phyloP scores from a whole-genome alignment of 2,113 vertebrate genomes.

The Microtus pennsylvanicus region DNA sequence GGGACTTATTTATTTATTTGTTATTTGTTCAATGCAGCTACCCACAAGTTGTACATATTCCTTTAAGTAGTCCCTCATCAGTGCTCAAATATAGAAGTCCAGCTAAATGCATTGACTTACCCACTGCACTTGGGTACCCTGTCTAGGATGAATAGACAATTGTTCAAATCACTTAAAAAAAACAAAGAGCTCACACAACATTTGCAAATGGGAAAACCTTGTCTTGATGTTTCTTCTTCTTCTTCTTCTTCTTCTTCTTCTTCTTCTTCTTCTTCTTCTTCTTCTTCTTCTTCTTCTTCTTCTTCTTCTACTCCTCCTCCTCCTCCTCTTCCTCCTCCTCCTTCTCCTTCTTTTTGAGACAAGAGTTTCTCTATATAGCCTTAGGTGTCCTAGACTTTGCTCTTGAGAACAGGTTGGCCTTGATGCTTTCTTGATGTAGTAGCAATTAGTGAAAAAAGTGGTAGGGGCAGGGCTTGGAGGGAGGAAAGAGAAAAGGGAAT shows the following conservation, averaged over 20 bases:
- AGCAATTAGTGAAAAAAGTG: neutral
- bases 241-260: too few relatives aligned
- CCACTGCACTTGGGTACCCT: neutral
- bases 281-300: too few relatives aligned
- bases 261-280: neutral
- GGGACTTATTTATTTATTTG: neutral
- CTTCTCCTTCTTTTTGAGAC: neutral
- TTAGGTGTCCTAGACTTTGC: neutral
- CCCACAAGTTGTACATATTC: neutral
- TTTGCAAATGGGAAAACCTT: slow-evolving; percentile 60
- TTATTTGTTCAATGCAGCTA: neutral
- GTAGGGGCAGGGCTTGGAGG: neutral
- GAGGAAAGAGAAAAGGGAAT: neutral
- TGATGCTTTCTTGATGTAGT: neutral
- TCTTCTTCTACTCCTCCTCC: too few relatives aligned
- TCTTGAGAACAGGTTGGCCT: neutral
- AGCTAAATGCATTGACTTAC: neutral
- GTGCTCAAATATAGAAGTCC: neutral
- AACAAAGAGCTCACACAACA: neutral
- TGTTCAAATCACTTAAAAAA: neutral
- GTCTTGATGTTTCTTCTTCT: slow-evolving; percentile 3
- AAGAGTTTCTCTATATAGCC: neutral
- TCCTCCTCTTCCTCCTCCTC: too few relatives aligned
- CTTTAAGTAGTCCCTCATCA: neutral
- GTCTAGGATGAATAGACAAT: neutral